Conservation (phyloP, 1,140 invertebrate species). For the Homalodisca vitripennis region DNA sequence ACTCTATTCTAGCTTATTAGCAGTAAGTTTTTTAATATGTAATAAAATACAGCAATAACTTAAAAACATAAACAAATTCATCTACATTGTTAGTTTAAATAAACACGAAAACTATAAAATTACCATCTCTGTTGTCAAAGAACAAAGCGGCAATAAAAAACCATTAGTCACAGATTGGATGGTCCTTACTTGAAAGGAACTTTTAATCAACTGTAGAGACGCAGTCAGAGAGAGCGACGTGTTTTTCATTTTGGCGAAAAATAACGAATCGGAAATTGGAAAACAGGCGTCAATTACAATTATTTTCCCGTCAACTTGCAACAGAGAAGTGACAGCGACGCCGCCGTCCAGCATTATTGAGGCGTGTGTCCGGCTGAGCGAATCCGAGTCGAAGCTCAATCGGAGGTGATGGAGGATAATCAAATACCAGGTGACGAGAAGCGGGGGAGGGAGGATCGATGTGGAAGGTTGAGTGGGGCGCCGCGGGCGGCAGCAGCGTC, state of each 20-base stretch:
- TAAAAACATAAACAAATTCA: too few species aligned
- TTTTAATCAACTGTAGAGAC: not conserved
- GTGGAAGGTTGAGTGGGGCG: not conserved
- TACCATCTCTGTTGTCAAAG: too few species aligned
- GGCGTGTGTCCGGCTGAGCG: too few species aligned
- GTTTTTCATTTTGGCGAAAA: not conserved
- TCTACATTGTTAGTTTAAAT: too few species aligned
- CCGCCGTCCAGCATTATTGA: not conserved
- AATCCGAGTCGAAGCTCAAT: too few species aligned
- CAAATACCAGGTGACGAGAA: not conserved
- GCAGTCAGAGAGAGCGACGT: not conserved
- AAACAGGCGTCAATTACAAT: not conserved
- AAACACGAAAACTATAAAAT: too few species aligned
- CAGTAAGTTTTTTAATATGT: too few species aligned
- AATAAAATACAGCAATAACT: too few species aligned
- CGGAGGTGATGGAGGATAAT: not conserved
- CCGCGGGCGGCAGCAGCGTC: not conserved
- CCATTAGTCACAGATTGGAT: too few species aligned
- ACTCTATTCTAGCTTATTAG: too few species aligned
- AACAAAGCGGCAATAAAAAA: too few species aligned
- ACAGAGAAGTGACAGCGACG: not conserved
- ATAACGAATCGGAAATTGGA: not conserved
- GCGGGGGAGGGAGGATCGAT: not conserved
- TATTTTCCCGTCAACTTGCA: not conserved
- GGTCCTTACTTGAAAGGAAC: not conserved